A percentile compares a stretch with the other conserved stretches of the same genome.
Conservation (phyloP, 2,113 vertebrate genomes). For the Prunella himalayana region DNA sequence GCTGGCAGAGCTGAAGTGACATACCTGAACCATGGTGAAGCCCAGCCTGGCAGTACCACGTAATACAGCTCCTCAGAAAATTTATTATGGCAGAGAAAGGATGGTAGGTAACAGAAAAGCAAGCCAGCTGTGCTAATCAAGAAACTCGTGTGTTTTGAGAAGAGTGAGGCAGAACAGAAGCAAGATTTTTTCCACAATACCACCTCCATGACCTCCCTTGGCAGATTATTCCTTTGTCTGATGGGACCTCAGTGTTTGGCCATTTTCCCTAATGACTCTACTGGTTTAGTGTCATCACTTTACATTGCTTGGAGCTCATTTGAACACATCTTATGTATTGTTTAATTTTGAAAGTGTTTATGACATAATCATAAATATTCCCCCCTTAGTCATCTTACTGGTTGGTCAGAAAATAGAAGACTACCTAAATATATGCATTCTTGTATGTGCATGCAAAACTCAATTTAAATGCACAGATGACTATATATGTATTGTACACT, state of each 20-base stretch:
- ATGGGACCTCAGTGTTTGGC: slow-evolving; percentile 48
- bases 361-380: background rate
- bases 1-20: background rate
- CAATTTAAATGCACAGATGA: background rate
- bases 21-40: background rate
- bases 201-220: slow-evolving; percentile 12
- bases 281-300: background rate
- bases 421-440: slow-evolving; percentile 4
- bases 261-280: background rate
- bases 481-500: background rate
- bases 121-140: background rate
- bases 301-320: background rate
- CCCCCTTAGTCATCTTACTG: slow-evolving; percentile 43
- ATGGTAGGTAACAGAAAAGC: background rate
- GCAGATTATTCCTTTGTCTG: slow-evolving; percentile 41
- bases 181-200: background rate
- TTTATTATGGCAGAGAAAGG: background rate
- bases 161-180: background rate
- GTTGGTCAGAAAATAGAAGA: slow-evolving; percentile 48
- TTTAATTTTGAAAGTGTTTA: background rate
- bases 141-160: accelerated
- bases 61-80: background rate
- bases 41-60: background rate
- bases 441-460: slow-evolving; percentile 25
- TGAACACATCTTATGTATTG: background rate